Conservation (phyloP, 2,888 invertebrate genomes). For the Tipula vernalis region DNA sequence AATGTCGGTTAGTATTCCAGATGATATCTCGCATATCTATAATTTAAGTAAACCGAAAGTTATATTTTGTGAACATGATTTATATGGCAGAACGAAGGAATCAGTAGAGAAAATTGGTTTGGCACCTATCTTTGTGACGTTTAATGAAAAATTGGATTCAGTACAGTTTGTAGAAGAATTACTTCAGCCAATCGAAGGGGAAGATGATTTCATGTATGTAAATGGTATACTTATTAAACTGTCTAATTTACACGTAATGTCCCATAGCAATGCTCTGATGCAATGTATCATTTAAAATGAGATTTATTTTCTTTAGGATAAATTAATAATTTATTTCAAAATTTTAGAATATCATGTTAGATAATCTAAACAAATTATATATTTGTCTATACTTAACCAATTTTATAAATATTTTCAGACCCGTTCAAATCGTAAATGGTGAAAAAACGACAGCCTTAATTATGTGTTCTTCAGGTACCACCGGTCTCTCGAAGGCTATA, state of each 20-base stretch:
- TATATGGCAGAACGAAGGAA: neutral
- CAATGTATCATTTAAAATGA: too few relatives aligned
- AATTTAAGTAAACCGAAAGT: neutral
- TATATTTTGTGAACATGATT: neutral
- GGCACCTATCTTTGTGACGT: neutral
- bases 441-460: neutral
- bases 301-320: too few relatives aligned
- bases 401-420: too few relatives aligned
- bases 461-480: constrained; percentile 12
- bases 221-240: too few relatives aligned
- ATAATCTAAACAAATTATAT: too few relatives aligned
- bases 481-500: constrained; percentile 5
- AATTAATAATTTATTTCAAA: too few relatives aligned
- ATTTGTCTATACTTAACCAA: too few relatives aligned
- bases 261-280: too few relatives aligned
- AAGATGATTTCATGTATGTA: constrained; percentile 8
- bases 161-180: neutral
- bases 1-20: neutral
- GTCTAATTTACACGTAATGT: too few relatives aligned
- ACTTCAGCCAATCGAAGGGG: neutral
- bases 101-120: neutral
- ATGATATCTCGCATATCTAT: neutral
- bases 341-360: too few relatives aligned
- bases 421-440: neutral
- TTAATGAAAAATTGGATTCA: neutral